These are phyloP conservation scores for Tetramorium parvispinum DNA, from an alignment of 1,140 invertebrate genomes.

Conservation along the genomic window DNA sequence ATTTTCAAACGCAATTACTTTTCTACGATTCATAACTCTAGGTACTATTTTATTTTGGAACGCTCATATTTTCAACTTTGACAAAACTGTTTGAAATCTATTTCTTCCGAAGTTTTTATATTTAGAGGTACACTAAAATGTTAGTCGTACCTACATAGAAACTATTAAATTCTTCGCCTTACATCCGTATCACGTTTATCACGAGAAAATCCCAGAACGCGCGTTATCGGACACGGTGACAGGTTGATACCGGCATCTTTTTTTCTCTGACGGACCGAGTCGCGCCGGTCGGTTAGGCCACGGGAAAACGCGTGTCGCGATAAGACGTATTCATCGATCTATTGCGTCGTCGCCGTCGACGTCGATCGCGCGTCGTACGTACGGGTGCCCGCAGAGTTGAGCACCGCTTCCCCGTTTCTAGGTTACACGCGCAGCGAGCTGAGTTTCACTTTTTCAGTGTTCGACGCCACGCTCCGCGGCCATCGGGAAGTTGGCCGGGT, in stretches of 20 bases:
- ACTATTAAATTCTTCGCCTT: neutral
- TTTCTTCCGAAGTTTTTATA: neutral
- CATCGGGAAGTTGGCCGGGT: conserved; percentile 75
- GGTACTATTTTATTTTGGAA: neutral
- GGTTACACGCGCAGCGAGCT: conserved; percentile 86
- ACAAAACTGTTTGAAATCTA: neutral
- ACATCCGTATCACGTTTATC: neutral
- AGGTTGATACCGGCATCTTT: conserved; percentile 25
- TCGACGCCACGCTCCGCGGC: conserved; percentile 80
- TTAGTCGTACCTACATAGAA: neutral
- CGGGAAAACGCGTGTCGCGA: neutral
- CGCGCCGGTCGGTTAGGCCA: neutral
- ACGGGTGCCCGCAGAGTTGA: conserved; percentile 80
- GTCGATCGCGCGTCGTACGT: conserved; percentile 23
- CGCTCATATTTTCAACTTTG: neutral
- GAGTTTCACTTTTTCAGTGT: conserved; percentile 86
- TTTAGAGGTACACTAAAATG: neutral
- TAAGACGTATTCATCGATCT: conserved; percentile 53
- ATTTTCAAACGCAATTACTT: neutral
- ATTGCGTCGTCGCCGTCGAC: conserved; percentile 9
- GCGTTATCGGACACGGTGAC: conserved; percentile 27
- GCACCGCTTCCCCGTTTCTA: conserved; percentile 85
- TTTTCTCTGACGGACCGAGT: neutral
- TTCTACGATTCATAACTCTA: neutral
- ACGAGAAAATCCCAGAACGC: neutral